Percentiles rank a stretch among this genome's conserved stretches.
phyloP scores from a whole-genome alignment of 2,797 vertebrate species.

The Liasis olivaceus region DNA sequence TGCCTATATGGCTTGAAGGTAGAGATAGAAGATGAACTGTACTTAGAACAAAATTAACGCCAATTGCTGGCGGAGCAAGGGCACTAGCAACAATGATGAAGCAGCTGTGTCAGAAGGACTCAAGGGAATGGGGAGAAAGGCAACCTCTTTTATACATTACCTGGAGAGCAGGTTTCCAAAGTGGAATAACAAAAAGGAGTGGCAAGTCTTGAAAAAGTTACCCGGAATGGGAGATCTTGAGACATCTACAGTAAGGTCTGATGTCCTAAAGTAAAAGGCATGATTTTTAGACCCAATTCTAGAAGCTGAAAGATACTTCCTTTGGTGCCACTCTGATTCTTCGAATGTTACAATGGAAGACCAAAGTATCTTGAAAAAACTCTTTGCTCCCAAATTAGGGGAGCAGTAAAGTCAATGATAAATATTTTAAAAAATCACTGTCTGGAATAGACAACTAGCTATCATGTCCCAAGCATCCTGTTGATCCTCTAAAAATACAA shows the following conservation, averaged over 20 bases:
- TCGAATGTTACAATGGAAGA: neutral
- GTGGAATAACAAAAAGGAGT: neutral
- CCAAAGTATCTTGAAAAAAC: neutral
- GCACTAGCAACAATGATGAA: constrained; percentile 37
- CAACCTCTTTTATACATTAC: constrained; percentile 1
- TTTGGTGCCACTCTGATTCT: neutral
- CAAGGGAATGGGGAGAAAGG: neutral
- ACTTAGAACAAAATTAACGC: constrained; percentile 31
- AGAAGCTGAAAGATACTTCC: neutral
- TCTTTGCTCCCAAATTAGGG: neutral
- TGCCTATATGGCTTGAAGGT: constrained; percentile 28
- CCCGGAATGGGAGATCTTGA: neutral
- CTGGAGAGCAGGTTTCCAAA: neutral
- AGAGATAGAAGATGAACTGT: constrained; percentile 30
- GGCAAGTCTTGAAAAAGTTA: neutral
- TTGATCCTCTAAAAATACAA: neutral
- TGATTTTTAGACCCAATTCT: neutral
- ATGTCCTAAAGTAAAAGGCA: neutral
- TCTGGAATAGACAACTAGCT: neutral
- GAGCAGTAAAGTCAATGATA: neutral
- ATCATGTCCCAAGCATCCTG: neutral
- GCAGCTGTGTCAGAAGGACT: constrained; percentile 36
- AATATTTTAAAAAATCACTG: neutral
- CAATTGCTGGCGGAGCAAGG: constrained; percentile 37
- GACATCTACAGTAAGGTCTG: neutral